A percentile compares a stretch with the other conserved stretches of the same genome.
Conservation (phyloP, 2,113 vertebrate species). For the Serilophus lunatus region DNA sequence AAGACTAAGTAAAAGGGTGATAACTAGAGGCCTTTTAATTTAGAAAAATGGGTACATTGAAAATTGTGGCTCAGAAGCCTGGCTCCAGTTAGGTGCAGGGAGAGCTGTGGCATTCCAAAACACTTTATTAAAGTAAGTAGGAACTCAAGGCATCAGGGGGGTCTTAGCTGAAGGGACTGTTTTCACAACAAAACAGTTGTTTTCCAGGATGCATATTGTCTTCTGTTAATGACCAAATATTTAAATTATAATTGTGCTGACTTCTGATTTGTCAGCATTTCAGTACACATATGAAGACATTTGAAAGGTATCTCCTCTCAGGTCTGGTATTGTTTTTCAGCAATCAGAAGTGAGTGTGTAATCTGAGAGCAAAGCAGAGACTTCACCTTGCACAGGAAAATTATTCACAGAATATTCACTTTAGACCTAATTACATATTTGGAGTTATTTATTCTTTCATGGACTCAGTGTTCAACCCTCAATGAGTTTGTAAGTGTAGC, state of each 20-base stretch:
- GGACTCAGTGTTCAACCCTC: background rate
- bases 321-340: background rate
- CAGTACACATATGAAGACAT: background rate
- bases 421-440: background rate
- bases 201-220: background rate
- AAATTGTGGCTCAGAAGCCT: background rate
- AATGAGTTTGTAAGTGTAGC: background rate
- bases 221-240: background rate
- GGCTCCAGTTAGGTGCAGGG: background rate
- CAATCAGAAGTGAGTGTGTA: background rate
- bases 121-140: background rate
- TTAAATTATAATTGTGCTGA: background rate
- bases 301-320: background rate
- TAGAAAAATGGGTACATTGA: background rate
- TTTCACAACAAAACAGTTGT: background rate
- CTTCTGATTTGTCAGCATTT: constrained; percentile 3
- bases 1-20: background rate
- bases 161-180: background rate
- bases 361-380: background rate
- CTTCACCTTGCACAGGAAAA: background rate
- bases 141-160: background rate
- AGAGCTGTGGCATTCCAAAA: background rate
- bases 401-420: background rate
- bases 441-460: background rate
- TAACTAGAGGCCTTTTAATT: background rate